These are phyloP conservation scores for Nomada fucata DNA, from an alignment of 2,888 invertebrate species.

Conservation along the genomic window DNA sequence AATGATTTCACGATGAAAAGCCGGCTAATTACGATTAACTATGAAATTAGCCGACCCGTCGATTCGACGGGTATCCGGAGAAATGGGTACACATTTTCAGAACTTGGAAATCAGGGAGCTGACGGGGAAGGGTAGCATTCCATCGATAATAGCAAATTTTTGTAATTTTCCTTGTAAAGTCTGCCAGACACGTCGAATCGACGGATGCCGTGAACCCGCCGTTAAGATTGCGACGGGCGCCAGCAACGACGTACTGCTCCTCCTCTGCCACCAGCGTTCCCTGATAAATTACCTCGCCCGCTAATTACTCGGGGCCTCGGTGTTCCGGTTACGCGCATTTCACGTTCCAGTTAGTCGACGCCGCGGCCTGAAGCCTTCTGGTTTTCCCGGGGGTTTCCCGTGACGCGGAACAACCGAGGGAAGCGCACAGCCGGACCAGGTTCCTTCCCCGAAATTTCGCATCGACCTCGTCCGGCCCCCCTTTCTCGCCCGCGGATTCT, in stretches of 20 bases:
- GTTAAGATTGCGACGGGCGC: conserved; percentile 76
- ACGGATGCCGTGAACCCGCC: too few relatives aligned
- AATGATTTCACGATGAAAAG: too few relatives aligned
- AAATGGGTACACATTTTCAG: too few relatives aligned
- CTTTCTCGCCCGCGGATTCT: conserved; percentile 3
- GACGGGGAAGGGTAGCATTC: too few relatives aligned
- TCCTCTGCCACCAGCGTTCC: conserved; percentile 64
- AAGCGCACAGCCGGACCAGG: background rate
- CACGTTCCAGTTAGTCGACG: conserved; percentile 68
- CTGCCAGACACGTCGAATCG: too few relatives aligned
- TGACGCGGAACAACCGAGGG: conserved; percentile 5
- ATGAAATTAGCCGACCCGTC: too few relatives aligned
- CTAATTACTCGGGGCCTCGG: conserved; percentile 77
- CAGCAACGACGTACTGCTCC: conserved; percentile 79
- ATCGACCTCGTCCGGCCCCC: background rate
- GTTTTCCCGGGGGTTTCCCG: conserved; percentile 20
- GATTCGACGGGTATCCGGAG: too few relatives aligned
- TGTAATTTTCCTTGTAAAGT: too few relatives aligned
- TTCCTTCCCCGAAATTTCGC: too few relatives aligned
- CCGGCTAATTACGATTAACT: too few relatives aligned
- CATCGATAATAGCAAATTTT: too few relatives aligned
- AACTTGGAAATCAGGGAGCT: too few relatives aligned
- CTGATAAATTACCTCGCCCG: conserved; percentile 80
- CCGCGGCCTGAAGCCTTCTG: conserved; percentile 24
- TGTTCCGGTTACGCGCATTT: conserved; percentile 75